Percentiles rank a stretch among this genome's conserved stretches.
These are phyloP conservation scores for Hymenopus coronatus DNA, from an alignment of 2,888 invertebrate species.

Conservation along the genomic window DNA sequence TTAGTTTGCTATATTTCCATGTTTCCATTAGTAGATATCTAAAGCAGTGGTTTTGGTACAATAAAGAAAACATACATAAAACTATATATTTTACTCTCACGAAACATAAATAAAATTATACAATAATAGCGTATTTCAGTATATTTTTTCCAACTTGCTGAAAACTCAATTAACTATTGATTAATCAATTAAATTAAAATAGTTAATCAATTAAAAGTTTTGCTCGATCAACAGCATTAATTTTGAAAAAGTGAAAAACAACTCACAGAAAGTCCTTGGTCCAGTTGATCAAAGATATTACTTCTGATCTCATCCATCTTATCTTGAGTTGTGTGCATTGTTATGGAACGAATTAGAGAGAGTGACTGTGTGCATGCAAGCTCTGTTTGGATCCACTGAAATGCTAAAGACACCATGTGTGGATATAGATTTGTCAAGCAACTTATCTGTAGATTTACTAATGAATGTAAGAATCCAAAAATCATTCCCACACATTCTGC, in stretches of 20 bases:
- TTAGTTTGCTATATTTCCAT: no score
- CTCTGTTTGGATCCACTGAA: constrained; percentile 52
- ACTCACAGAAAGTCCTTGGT: constrained; percentile 44
- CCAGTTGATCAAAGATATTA: constrained; percentile 43
- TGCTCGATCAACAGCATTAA: no score
- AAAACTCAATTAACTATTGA: not conserved
- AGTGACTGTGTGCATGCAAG: constrained; percentile 29
- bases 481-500: constrained; percentile 52
- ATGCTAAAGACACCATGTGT: constrained; percentile 46
- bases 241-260: not conserved
- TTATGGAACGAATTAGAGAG: constrained; percentile 21
- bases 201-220: no score
- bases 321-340: not conserved
- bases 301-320: constrained; percentile 39
- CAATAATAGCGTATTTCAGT: no score
- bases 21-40: no score
- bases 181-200: no score
- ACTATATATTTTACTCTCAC: no score
- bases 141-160: no score
- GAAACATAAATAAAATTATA: no score
- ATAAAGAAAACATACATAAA: no score
- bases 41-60: no score
- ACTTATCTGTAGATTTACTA: constrained; percentile 49
- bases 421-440: constrained; percentile 47
- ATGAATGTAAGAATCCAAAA: constrained; percentile 52